Percentiles rank a stretch among this genome's conserved stretches.
phyloP scores from a whole-genome alignment of 1,140 invertebrate genomes.

The Ips typographus region DNA sequence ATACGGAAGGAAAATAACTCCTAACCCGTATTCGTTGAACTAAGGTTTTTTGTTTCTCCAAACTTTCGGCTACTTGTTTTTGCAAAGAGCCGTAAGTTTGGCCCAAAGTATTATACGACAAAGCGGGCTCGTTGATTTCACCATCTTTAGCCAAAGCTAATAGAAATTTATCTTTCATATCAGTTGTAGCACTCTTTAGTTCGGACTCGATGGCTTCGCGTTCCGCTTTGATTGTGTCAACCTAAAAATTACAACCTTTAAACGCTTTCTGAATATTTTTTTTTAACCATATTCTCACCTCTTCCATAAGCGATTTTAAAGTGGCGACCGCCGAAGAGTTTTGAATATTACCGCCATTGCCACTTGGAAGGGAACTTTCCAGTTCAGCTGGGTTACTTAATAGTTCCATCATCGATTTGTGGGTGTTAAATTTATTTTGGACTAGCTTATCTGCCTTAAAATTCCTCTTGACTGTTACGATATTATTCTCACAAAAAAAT shows the following conservation, averaged over 20 bases:
- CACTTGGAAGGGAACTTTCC: conserved; percentile 63
- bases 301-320: conserved; percentile 79
- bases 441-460: conserved; percentile 67
- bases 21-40: conserved; percentile 74
- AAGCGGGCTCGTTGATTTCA: conserved; percentile 80
- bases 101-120: conserved; percentile 77
- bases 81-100: conserved; percentile 80
- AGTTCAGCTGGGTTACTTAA: conserved; percentile 74
- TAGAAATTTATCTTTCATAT: conserved; percentile 85
- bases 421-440: conserved; percentile 80
- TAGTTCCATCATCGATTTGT: conserved; percentile 78
- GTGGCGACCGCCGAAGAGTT: conserved; percentile 65
- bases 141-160: conserved; percentile 80
- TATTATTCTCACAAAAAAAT: too few relatives aligned
- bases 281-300: conserved; percentile 57
- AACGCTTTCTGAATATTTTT: too few relatives aligned
- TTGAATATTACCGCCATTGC: conserved; percentile 54
- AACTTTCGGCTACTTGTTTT: conserved; percentile 75
- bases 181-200: conserved; percentile 78
- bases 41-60: conserved; percentile 76
- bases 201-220: conserved; percentile 86
- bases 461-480: too few relatives aligned
- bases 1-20: conserved; percentile 14
- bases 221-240: conserved; percentile 86
- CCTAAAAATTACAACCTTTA: too few relatives aligned